Percentiles rank a stretch among this genome's conserved stretches.
phyloP scores from a whole-genome alignment of 1,140 invertebrate genomes.

The Wiebesia pumilae region DNA sequence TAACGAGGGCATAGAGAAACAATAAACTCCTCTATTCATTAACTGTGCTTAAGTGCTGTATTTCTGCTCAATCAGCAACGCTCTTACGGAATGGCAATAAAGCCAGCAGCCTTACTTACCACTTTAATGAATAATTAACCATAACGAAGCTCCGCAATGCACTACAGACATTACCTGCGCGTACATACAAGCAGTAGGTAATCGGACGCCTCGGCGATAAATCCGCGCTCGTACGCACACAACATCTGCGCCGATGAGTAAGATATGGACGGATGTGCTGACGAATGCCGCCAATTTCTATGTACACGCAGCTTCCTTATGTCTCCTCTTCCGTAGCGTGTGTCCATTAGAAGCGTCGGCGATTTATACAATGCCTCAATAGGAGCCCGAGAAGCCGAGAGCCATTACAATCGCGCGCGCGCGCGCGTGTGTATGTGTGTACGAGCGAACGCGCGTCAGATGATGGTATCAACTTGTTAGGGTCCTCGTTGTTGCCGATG shows the following conservation, averaged over 20 bases:
- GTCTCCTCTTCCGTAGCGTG: slow-evolving; percentile 29
- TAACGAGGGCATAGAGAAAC: neutral
- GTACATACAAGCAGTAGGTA: slow-evolving; percentile 30
- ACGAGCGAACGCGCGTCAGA: neutral
- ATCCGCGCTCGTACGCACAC: slow-evolving; percentile 48
- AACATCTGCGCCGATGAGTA: slow-evolving; percentile 58
- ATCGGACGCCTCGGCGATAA: slow-evolving; percentile 57
- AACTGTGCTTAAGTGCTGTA: neutral
- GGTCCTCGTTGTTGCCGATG: neutral
- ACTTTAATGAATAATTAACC: slow-evolving; percentile 50
- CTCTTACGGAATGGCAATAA: neutral
- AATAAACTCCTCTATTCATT: slow-evolving; percentile 9
- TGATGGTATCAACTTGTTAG: slow-evolving; percentile 43
- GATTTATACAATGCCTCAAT: slow-evolving; percentile 40
- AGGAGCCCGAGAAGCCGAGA: neutral
- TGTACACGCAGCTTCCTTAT: slow-evolving; percentile 52
- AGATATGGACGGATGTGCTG: slow-evolving; percentile 59
- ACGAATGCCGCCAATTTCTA: slow-evolving; percentile 48
- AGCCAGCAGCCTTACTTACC: neutral
- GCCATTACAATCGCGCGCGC: neutral
- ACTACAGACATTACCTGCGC: slow-evolving; percentile 64
- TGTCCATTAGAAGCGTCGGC: slow-evolving; percentile 47
- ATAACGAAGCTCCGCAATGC: slow-evolving; percentile 27
- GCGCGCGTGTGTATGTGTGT: no score
- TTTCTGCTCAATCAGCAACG: neutral